Base-by-base conservation (phyloP, 2,888 invertebrate species). In the Acleris laterana region DNA sequence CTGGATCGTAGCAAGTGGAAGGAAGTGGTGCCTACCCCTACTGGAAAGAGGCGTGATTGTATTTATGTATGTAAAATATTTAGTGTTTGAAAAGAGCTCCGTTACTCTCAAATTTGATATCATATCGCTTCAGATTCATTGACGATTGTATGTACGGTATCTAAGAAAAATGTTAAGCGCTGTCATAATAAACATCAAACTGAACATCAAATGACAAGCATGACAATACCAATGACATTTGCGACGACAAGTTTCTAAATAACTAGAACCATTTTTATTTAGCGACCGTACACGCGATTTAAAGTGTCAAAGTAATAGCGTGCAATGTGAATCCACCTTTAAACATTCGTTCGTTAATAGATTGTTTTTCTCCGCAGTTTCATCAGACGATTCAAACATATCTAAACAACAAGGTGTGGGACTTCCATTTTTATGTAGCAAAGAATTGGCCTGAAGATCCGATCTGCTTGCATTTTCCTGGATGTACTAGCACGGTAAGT, bases 331-430 rank as follows among this genome's bases (percentile, higher is more conserved):
- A 38, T 38, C 38, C 38, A n/a, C n/a, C 46, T 44, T n/a, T n/a
- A 44, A 2, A 46, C n/a, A 2, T 17, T 46, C n/a, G 6, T 46
- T 17, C 17, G 17, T n/a, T 46, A 46, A 49, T 28, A 50, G 60
- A 60, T 68, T 16, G 32, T 75, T 70, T 79, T 75, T 76, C 70
- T 77, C 94, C 94, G 53, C 93, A 97, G 97, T 97, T 97, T 94
- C 97, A 97, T 93, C 97, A 97, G 94, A 97, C 97, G 85, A 94
- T 97, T 89, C 95, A 96, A 94, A 97, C 97, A 93, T 97, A 96
- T 94, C 95, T 96, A 89, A 96, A 95, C 93, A 96, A 97, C 93
- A 95, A 95, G 84, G 96, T 97, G 89, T 97, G 97, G 97, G 95
- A 97, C 88, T 97, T 97, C 93, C 94, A 96, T 93, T 97, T 97